A percentile compares a stretch with the other conserved stretches of the same genome.
phyloP scores from a whole-genome alignment of 2,113 vertebrate species.

The Indicator maculatus region DNA sequence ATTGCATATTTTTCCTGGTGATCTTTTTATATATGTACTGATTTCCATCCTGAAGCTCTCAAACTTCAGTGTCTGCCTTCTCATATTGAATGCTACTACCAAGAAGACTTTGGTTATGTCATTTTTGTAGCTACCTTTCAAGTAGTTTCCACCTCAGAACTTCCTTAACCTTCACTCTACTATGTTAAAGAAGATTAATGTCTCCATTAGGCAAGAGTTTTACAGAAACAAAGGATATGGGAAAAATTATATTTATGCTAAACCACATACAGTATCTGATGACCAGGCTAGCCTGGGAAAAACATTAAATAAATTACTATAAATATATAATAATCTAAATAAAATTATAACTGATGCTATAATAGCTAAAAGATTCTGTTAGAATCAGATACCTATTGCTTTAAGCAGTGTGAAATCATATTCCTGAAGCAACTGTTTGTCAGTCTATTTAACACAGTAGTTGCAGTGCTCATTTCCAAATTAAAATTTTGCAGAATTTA shows the following conservation, averaged over 20 bases:
- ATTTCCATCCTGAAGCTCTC: neutral
- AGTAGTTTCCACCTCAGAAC: neutral
- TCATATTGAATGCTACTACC: neutral
- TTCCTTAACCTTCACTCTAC: neutral
- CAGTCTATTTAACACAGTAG: neutral
- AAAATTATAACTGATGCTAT: neutral
- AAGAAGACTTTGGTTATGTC: neutral
- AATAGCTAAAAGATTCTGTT: neutral
- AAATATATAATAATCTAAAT: neutral
- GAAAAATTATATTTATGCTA: neutral
- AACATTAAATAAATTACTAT: neutral
- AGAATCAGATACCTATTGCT: neutral
- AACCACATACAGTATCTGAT: neutral
- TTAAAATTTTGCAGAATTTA: neutral
- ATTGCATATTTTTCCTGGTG: neutral
- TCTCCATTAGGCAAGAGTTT: neutral
- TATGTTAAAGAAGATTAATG: neutral
- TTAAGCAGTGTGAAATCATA: neutral
- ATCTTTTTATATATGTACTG: neutral
- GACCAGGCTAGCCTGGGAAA: neutral
- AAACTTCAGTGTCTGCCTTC: neutral
- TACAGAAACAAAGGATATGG: neutral
- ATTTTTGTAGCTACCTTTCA: neutral
- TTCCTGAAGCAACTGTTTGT: neutral
- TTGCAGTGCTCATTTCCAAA: neutral